These are phyloP conservation scores for Junco hyemalis DNA, from an alignment of 2,113 vertebrate genomes.

Conservation along the genomic window DNA sequence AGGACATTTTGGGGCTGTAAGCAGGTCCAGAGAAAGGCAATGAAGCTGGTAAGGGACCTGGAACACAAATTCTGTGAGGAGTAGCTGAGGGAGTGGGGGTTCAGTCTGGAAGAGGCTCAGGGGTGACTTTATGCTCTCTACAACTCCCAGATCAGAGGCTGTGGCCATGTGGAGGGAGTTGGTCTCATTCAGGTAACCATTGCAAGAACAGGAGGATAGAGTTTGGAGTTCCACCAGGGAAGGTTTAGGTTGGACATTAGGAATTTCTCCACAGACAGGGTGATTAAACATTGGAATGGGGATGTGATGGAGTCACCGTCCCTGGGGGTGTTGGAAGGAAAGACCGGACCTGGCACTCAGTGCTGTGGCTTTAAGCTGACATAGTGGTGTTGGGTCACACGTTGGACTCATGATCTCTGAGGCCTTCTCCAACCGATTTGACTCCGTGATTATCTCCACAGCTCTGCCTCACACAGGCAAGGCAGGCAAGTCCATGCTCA, in stretches of 20 bases:
- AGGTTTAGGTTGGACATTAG: background rate
- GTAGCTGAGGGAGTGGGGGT: background rate
- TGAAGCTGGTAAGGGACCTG: background rate
- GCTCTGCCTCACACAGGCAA: background rate
- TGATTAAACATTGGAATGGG: background rate
- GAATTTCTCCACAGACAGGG: background rate
- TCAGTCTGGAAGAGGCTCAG: background rate
- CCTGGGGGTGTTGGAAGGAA: background rate
- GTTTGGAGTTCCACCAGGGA: background rate
- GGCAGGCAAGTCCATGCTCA: rapidly evolving
- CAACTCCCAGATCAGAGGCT: rapidly evolving
- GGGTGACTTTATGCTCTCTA: background rate
- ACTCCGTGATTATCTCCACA: background rate
- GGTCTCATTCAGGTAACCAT: background rate
- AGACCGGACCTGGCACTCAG: background rate
- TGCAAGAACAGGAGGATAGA: background rate
- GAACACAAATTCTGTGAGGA: background rate
- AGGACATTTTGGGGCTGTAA: background rate
- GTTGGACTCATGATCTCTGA: no score
- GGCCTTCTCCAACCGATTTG: background rate
- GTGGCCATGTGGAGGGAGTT: background rate
- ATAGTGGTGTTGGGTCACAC: background rate
- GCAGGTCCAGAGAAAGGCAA: background rate
- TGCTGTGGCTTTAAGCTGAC: background rate
- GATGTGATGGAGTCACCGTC: rapidly evolving